Conservation (phyloP, 2,888 invertebrate genomes). For the Perdita meconis region DNA sequence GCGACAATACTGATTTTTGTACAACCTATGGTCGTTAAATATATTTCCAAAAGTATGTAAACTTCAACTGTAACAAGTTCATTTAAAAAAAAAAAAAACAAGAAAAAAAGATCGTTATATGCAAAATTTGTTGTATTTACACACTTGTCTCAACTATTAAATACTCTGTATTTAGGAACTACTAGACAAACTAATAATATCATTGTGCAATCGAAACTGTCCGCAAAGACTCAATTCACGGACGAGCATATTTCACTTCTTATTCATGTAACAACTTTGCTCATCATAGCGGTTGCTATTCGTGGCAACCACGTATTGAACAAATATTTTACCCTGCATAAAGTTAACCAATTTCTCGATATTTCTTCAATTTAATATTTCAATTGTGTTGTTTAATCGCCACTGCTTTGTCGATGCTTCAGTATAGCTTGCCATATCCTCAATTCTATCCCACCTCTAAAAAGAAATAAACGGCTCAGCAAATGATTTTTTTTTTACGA, state of each 20-base stretch:
- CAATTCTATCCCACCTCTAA: slow-evolving; percentile 92
- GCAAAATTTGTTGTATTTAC: slow-evolving; percentile 51
- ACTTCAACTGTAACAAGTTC: slow-evolving; percentile 31
- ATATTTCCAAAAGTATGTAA: slow-evolving; percentile 5
- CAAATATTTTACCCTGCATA: slow-evolving; percentile 56
- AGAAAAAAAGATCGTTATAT: slow-evolving; percentile 43
- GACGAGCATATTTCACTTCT: slow-evolving; percentile 14
- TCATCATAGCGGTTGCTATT: slow-evolving; percentile 13
- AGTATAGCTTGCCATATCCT: slow-evolving; percentile 93
- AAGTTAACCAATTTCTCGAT: slow-evolving; percentile 27
- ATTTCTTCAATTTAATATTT: neutral
- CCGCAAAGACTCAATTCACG: slow-evolving; percentile 5
- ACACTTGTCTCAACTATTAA: slow-evolving; percentile 40
- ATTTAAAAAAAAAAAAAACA: slow-evolving; percentile 39
- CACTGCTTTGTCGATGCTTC: slow-evolving; percentile 45
- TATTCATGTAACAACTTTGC: neutral
- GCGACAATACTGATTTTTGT: slow-evolving; percentile 40
- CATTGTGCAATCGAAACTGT: slow-evolving; percentile 56
- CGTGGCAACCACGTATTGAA: slow-evolving; percentile 27
- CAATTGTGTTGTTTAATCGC: slow-evolving; percentile 13
- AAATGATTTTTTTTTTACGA: slow-evolving; percentile 22
- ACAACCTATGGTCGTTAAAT: slow-evolving; percentile 6
- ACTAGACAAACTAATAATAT: slow-evolving; percentile 65
- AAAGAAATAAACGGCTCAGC: slow-evolving; percentile 57
- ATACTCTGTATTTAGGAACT: slow-evolving; percentile 66